Evolutionary conservation across 1,140 invertebrate genomes (phyloP).

Genomic region (Amphibalanus amphitrite): DNA sequence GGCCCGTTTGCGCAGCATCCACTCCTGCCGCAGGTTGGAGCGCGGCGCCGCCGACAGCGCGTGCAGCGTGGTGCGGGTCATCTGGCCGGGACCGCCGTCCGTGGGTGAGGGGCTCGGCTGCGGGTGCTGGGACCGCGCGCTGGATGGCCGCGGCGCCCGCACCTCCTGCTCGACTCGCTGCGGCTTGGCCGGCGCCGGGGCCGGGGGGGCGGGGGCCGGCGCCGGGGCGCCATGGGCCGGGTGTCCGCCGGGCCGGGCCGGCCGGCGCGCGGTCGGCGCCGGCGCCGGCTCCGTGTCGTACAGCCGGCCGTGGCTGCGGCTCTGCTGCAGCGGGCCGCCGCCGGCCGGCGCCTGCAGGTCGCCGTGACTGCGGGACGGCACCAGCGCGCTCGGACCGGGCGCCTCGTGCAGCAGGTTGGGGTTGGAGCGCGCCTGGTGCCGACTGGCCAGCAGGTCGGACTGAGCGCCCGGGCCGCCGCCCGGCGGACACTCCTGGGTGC

Average conservation of each 20-base stretch:
- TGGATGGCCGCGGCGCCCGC: too few species aligned
- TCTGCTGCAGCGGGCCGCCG: not conserved
- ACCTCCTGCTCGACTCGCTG: not conserved
- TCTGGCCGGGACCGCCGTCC: slow-evolving; percentile 34
- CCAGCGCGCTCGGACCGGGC: not conserved
- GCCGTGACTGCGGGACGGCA: not conserved
- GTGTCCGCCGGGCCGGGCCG: not conserved
- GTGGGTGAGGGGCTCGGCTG: not conserved
- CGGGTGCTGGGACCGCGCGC: too few species aligned
- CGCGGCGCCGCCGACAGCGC: slow-evolving; percentile 53
- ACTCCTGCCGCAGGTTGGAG: not conserved
- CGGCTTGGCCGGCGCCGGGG: not conserved
- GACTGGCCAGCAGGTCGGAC: not conserved
- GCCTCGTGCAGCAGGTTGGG: not conserved
- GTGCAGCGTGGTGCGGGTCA: slow-evolving; percentile 55
- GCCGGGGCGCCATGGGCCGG: not conserved
- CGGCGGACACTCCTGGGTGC: not conserved
- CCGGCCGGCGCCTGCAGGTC: not conserved
- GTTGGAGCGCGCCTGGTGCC: not conserved
- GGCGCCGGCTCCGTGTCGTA: not conserved
- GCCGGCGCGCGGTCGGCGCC: too few species aligned
- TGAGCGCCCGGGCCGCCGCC: too few species aligned
- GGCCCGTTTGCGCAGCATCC: not conserved
- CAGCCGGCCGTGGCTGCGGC: not conserved
- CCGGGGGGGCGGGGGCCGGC: too few species aligned